Percentiles rank a stretch among this genome's conserved stretches.
Conservation (phyloP, 2,113 vertebrate genomes). For the Monopterus albus region DNA sequence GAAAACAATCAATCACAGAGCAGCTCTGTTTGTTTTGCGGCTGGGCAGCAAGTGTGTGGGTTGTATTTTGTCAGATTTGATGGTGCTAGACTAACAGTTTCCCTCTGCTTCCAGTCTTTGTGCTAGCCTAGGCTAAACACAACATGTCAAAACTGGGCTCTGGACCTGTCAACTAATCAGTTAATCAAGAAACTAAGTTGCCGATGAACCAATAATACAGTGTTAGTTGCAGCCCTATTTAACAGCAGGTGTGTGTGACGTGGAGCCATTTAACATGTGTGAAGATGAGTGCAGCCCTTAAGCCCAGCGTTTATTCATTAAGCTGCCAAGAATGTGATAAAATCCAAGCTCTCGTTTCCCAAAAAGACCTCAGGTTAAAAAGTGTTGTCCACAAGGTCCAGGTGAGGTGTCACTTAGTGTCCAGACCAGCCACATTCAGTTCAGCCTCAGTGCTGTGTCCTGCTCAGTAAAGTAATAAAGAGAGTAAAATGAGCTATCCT, state of each 20-base stretch:
- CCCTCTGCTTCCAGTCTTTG: not conserved
- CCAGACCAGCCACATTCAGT: not conserved
- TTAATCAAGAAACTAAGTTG: no score
- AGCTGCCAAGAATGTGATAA: slow-evolving; percentile 29
- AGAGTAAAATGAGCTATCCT: no score
- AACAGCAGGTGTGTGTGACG: no score
- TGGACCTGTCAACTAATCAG: no score
- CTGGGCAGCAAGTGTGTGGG: slow-evolving; percentile 10
- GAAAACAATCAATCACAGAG: slow-evolving; percentile 17
- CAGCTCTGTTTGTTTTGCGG: slow-evolving; percentile 23
- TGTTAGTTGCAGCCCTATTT: no score
- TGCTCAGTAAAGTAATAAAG: no score
- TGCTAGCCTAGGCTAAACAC: slow-evolving; percentile 15
- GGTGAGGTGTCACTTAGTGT: not conserved
- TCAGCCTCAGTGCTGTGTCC: no score
- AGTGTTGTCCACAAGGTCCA: not conserved
- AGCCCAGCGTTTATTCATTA: not conserved
- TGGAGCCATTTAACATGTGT: not conserved
- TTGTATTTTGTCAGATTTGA: no score
- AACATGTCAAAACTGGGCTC: no score
- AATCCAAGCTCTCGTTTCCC: not conserved
- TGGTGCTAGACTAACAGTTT: not conserved
- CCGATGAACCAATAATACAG: no score
- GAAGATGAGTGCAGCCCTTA: slow-evolving; percentile 36
- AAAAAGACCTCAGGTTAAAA: not conserved